Base-by-base conservation (phyloP, 2,888 invertebrate species). In the Synergus laeviventris region DNA sequence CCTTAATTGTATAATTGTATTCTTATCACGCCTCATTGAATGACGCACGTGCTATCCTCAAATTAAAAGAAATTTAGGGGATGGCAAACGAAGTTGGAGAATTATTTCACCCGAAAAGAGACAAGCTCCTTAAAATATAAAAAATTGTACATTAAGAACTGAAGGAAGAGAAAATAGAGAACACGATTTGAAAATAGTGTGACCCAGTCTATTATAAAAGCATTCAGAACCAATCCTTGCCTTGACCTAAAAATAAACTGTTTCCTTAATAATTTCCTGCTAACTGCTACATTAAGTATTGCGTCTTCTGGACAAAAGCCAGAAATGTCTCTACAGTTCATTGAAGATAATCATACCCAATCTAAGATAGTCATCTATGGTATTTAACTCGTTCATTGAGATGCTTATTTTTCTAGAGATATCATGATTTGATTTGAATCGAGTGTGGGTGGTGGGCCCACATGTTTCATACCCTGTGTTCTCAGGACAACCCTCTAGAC, bases 251-350 rank as follows among this genome's bases (percentile, higher is more conserved):
- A 64, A 64, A 66, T 42, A 24, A 42, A 24, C 24, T 42, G 31
- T 31, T n/a, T 31, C 45, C 45, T 31, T 42, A 45, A 45, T 49
- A 16, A 49, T 66, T 24, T 70, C 24, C 36, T n/a, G 31, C 31
- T 16, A 45, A 66, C 66, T 49, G 21, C 42, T 9, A 54, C 9
- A 54, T 11, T 18, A n/a, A 64, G 14, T 42, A 49, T 70, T 9
- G 21, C 8, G 9, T 66, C 36, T 61, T 45, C 73, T 79, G 76
- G 77, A 76, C 74, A 74, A 54, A 11, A 66, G 78, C 79, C 78
- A 78, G 76, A 79, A 78, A 45, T 49, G 31, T 70, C 16, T 49
- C 24, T 42, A 45, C 49, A 70, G 45, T 70, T 70, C 45, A n/a
- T 49, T 70, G 31, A 49, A 49, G 31, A 64, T 64, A 64, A 42